Base-by-base conservation (phyloP, 2,113 vertebrate species). In the Agelaius tricolor region DNA sequence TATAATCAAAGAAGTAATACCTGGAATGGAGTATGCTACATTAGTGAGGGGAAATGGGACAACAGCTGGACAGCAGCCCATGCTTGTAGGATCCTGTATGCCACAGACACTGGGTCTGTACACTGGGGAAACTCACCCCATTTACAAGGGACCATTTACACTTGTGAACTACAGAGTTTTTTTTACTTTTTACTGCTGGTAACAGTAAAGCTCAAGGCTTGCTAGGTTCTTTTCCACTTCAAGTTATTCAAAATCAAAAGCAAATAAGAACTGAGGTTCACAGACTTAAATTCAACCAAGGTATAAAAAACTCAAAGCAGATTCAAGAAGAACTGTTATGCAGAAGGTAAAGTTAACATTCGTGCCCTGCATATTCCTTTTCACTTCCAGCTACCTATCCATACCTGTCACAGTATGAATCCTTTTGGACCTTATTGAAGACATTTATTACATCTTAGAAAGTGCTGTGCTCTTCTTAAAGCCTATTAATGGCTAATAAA, bases 21-120 rank as follows among this genome's bases (percentile, higher is more conserved):
- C 62, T 0, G 5, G 19, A 57, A 75, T 26, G 39, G 51, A 84
- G 13, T 18, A 63, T 6, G 20, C 8, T 44, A 24, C 0, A 0
- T 23, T 30, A 71, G 57, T 2, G 0, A 81, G 47, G 11, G 43
- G 22, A 94, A 89, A 84, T 33, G n/a, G 84, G 28, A 83, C n/a
- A 77, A 55, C 31, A 94, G 77, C 55, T 71, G 59, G 44, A 28
- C 58, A 93, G 31, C 5, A 85, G 39, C 30, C 27, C 13, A 54
- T 4, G 31, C 37, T 44, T 58, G 37, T 8, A 76, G 44, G 31
- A 76, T 68, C 84, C 79, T 57, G 20, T 13, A 1, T 46, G 59
- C 5, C 61, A 77, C 18, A 57, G 41, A 41, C 31, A 27, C 2
- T 58, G 54, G 43, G 47, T 71, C 66, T 55, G 16, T 19, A 74